Evolutionary conservation across 2,888 invertebrate species (phyloP).

Genomic region (Erannis defoliaria): DNA sequence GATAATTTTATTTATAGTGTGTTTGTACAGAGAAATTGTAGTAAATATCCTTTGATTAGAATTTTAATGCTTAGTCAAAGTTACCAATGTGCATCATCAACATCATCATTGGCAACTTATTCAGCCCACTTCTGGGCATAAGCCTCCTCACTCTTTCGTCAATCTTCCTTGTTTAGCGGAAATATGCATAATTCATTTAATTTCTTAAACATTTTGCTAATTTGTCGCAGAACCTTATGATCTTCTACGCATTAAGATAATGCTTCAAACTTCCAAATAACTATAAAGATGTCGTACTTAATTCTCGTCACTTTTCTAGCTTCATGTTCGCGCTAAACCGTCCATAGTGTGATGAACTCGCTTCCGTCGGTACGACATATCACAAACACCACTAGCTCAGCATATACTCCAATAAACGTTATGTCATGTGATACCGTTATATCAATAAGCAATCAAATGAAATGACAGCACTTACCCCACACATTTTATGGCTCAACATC

Average conservation of each 20-base stretch:
- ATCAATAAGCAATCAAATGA: constrained; percentile 27
- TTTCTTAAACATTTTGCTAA: no score
- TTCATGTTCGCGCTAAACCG: constrained; percentile 47
- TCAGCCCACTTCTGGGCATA: no score
- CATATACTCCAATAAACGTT: constrained; percentile 41
- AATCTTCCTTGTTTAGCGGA: no score
- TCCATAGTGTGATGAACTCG: constrained; percentile 66
- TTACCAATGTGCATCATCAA: no score
- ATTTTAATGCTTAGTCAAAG: no score
- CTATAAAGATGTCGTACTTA: background rate
- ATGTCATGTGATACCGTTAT: constrained; percentile 59
- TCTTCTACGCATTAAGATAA: background rate
- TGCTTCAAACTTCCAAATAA: no score
- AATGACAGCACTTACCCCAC: constrained; percentile 35
- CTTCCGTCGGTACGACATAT: constrained; percentile 57
- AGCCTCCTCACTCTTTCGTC: no score
- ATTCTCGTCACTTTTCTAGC: constrained; percentile 37
- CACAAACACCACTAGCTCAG: constrained; percentile 38
- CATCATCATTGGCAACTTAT: no score
- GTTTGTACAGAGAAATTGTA: background rate
- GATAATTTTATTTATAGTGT: background rate
- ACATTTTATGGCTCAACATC: constrained; percentile 38
- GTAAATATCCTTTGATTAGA: background rate
- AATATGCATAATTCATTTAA: no score
- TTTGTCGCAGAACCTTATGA: no score